phyloP scores from a whole-genome alignment of 2,797 vertebrate species.

The Poeciliopsis turneri region DNA sequence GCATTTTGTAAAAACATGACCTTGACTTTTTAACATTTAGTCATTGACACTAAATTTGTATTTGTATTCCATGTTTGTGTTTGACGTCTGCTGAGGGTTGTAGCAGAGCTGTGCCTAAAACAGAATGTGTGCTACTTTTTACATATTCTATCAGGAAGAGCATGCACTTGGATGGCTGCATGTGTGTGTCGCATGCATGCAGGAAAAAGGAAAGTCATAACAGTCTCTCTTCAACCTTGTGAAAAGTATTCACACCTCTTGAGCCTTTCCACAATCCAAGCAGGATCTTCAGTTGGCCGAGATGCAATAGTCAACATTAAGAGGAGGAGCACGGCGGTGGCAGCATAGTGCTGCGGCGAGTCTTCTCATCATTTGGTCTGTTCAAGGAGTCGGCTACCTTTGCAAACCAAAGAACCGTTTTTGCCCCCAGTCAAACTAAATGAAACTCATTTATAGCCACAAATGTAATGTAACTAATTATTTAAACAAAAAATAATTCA shows the following conservation, averaged over 20 bases:
- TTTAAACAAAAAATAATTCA: neutral
- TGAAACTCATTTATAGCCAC: neutral
- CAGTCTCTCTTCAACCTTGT: neutral
- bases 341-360: neutral
- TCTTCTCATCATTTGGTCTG: neutral
- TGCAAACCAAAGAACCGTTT: neutral
- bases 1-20: slow-evolving; percentile 38
- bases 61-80: slow-evolving; percentile 16
- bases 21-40: slow-evolving; percentile 7
- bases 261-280: neutral
- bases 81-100: slow-evolving; percentile 33
- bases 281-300: neutral
- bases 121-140: slow-evolving; percentile 3
- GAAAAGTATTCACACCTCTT: neutral
- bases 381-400: neutral
- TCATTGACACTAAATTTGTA: slow-evolving; percentile 32
- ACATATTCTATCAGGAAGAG: slow-evolving; percentile 6
- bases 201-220: slow-evolving; percentile 5
- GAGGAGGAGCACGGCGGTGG: neutral
- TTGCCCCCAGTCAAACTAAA: neutral
- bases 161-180: slow-evolving; percentile 50
- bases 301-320: neutral
- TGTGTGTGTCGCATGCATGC: slow-evolving; percentile 45
- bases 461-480: neutral
- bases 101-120: slow-evolving; percentile 40